Percentiles rank a stretch among this genome's conserved stretches.
Evolutionary conservation across 1,140 invertebrate genomes (phyloP).

Genomic region (Hyposmocoma kahamanoa): DNA sequence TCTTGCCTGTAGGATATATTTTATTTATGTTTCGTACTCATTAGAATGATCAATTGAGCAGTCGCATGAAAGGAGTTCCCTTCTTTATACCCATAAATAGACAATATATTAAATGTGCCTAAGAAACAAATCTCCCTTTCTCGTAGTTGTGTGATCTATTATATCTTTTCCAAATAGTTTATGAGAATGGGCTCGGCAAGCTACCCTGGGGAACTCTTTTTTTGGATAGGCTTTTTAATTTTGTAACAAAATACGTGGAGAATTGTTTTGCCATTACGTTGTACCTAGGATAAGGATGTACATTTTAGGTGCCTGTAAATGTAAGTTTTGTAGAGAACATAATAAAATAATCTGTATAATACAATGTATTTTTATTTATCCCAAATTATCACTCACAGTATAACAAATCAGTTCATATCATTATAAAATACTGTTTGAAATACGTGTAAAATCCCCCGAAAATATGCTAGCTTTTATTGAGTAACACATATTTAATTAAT

Average conservation of each 20-base stretch:
- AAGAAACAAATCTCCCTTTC: too few species aligned
- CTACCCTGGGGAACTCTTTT: background rate
- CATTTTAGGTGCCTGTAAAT: conserved; percentile 64
- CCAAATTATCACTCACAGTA: too few species aligned
- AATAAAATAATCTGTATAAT: conserved; percentile 33
- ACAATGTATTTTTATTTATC: background rate
- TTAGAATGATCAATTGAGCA: conserved; percentile 35
- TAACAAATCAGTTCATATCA: too few species aligned
- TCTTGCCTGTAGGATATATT: conserved; percentile 53
- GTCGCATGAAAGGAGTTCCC: background rate
- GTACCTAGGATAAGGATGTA: conserved; percentile 67
- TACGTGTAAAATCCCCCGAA: too few species aligned
- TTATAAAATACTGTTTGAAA: too few species aligned
- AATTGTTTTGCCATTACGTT: conserved; percentile 64
- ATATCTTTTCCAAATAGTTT: too few species aligned
- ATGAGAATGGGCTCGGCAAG: too few species aligned
- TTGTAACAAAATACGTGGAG: conserved; percentile 33
- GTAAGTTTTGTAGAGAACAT: conserved; percentile 58
- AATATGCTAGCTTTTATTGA: too few species aligned
- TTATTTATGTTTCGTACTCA: conserved; percentile 49
- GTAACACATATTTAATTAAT: too few species aligned
- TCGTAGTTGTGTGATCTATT: too few species aligned
- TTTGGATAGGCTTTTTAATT: conserved; percentile 12
- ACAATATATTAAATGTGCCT: too few species aligned
- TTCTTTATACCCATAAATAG: too few species aligned